Evolutionary conservation across 2,797 vertebrate genomes (phyloP), one percentile per base, ranked within the genome.

Genomic region (Streptopelia turtur): DNA sequence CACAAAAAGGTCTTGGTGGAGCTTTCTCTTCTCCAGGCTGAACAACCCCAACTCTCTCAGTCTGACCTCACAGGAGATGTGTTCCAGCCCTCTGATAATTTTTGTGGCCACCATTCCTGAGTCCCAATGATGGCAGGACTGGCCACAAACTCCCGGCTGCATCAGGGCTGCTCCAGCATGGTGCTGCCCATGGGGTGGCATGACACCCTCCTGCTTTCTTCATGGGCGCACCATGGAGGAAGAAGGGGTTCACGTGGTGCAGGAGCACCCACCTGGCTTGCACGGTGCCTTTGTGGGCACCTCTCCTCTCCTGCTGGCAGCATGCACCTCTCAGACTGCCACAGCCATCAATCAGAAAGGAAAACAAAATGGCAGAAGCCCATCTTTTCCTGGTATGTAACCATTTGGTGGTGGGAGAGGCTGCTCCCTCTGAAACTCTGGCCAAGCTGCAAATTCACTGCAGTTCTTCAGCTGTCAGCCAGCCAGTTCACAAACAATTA

Each of bases 151-250:
- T 2, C 22, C 39, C 18, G 21, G 55, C 47, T 86, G 35, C 47
- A 65, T 25, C 50, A 69, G 45, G n/a, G 45, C 27, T 83, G 63
- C 50, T 43, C 35, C 65, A 55, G 70, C 0, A 0, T 3, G 15
- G 10, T 52, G 31, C 18, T 53, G 28, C 53, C 37, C 5, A 0
- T 7, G 14, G 55, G 24, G 37, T 2, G 5, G 9, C 1, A 7
- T 57, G 49, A 78, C 8, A 6, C 24, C 50, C 53, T 56, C 23
- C 82, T 47, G 45, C 41, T 86, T 53, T 41, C 25, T 30, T 47
- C 0, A 0, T 18, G 30, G 30, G 43, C 35, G 37, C 45, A 72
- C 43, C 0, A 0, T 10, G 31, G 23, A 53, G 31, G 23, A 53
- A 16, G 20, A 93, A 57, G 16, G 41, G 39, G 30, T 11, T 68